Base-by-base conservation (phyloP, 1,140 invertebrate genomes). In the Nephila pilipes region DNA sequence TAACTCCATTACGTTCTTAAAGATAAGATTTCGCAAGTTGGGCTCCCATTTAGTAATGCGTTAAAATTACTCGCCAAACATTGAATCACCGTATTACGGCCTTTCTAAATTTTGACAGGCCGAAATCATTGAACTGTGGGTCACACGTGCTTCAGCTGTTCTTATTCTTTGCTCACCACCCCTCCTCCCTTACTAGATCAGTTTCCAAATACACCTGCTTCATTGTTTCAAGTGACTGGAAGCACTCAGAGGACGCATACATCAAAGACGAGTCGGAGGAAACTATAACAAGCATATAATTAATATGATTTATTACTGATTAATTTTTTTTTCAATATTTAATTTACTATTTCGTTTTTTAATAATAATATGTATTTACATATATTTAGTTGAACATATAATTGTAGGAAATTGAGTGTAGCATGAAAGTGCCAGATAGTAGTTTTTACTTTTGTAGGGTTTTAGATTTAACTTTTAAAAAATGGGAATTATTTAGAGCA, bases 31-130 rank as follows among this genome's bases (percentile, higher is more conserved):
- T 46, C 81, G 54, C 81, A 83, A 83, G 25, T 75, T 36, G 6
- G 18, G 25, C 6, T 75, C 54, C 22, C 46, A 57, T 83, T 83
- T 29, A 20, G 81, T 83, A 83, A 83, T 83, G 55, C 22, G 54
- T 22, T 57, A 20, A 83, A 83, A 83, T 83, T 83, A 83, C 81
- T 83, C 54, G 12, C n/a, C 54, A 83, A 83, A 83, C 81, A 83
- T 83, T 83, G 81, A 55, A 83, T 83, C 81, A 83, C 54, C 18
- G 54, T 54, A n/a, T 83, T 83, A 83, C 81, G 81, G 29, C 81
- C 36, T 83, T 57, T 83, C 54, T n/a, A 83, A 10, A 54, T 83
- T 54, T 83, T 83, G 80, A 55, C 80, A 55, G 80, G 38, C 54
- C 25, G 54, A 55, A 54, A 55, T 54, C 38, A 25, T 83, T 83